Conservation (phyloP, 2,888 invertebrate genomes). For the Ophion ventricosus region DNA sequence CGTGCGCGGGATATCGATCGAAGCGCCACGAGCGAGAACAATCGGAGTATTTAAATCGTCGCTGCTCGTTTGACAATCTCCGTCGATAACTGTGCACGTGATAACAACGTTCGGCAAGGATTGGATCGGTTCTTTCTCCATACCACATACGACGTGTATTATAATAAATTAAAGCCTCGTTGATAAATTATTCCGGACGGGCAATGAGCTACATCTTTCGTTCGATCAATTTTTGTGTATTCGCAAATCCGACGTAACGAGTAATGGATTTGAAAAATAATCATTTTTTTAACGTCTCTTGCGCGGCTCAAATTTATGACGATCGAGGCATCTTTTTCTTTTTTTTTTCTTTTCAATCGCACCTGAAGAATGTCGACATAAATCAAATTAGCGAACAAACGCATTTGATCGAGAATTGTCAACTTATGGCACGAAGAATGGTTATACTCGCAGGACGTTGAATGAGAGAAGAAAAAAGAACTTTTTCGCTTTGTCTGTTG, state of each 20-base stretch:
- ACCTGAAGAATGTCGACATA: background rate
- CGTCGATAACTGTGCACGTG: background rate
- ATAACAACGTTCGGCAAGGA: background rate
- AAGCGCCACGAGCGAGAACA: background rate
- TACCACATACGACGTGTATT: background rate
- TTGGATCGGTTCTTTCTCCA: background rate
- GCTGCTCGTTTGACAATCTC: background rate
- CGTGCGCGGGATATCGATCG: background rate
- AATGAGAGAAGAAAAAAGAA: background rate
- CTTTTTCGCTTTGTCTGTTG: background rate
- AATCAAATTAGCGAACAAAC: background rate
- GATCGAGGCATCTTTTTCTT: background rate
- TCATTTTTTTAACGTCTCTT: background rate
- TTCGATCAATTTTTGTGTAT: background rate
- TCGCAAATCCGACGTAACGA: background rate
- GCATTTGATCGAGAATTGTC: too few relatives aligned
- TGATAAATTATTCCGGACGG: background rate
- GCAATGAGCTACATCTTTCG: background rate
- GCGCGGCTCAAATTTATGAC: background rate
- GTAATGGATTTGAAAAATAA: background rate
- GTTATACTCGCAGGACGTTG: background rate
- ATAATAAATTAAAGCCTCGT: background rate
- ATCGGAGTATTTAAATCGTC: background rate
- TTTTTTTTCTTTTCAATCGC: background rate
- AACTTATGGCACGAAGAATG: too few relatives aligned